Conservation (phyloP, 2,888 invertebrate species). For the Rhaphigaster nebulosa region DNA sequence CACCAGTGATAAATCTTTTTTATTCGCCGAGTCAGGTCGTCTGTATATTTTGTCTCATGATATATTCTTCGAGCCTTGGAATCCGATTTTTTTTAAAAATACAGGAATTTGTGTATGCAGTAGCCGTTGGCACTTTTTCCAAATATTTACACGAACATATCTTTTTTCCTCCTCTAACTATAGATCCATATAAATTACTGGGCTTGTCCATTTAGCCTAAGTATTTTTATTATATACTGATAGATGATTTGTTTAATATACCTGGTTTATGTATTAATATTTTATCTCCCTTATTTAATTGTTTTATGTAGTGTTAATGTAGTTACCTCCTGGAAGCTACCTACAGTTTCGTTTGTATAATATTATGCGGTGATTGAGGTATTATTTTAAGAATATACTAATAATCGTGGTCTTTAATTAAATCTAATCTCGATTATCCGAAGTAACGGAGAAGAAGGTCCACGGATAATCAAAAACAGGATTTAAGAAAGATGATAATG, state of each 20-base stretch:
- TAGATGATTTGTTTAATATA: background rate
- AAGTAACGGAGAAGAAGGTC: too few relatives aligned
- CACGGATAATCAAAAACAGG: too few relatives aligned
- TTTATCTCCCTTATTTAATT: background rate
- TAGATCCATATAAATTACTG: background rate
- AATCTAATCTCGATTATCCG: too few relatives aligned
- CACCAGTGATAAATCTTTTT: conserved; percentile 55
- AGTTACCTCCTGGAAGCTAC: too few relatives aligned
- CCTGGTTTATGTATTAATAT: background rate
- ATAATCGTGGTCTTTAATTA: too few relatives aligned
- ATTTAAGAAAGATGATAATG: too few relatives aligned
- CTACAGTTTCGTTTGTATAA: too few relatives aligned
- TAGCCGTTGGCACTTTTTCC: conserved; percentile 55
- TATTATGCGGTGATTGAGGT: too few relatives aligned
- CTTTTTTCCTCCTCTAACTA: background rate
- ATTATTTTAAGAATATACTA: too few relatives aligned
- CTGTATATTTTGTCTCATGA: conserved; percentile 56
- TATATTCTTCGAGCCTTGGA: conserved; percentile 43
- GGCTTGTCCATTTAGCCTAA: background rate
- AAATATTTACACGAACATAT: conserved; percentile 55
- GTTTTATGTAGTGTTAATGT: too few relatives aligned
- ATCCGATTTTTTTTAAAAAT: background rate
- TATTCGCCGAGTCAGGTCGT: conserved; percentile 28
- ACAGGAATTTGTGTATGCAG: conserved; percentile 43
- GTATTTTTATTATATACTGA: background rate